Evolutionary conservation across 2,888 invertebrate genomes (phyloP), one percentile per base, ranked within the genome.

Genomic region (Diplazon laetatorius): DNA sequence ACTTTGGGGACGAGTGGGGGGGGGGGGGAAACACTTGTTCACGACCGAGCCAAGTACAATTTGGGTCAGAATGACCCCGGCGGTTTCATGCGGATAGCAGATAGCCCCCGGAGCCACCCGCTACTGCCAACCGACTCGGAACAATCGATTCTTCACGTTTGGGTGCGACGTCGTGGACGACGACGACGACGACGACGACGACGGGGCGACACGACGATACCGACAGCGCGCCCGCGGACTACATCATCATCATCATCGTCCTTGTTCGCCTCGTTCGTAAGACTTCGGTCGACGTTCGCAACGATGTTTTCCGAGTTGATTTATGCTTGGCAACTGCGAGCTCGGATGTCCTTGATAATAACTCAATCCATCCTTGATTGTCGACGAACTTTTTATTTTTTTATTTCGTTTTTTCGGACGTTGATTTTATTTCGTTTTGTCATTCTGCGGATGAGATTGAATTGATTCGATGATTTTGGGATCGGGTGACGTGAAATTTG

Each of bases 1-100:
- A 75, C 68, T 79, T 75, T 79, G 78, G 78, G n/a, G 75, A 79
- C 57, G 75, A 75, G 78, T 55, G 63, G 68, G 78, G 78, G n/a
- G 75, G 75, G 57, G 75, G 72, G 78, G 55, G 63, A 63, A 16
- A 30, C 14, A 70, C 52, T 35, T 20, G 68, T 77, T 52, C 62
- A 44, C 50, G 52, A 62, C 52, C 63, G 78, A 72, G 78, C 80
- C 80, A 78, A 80, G 72, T 72, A 75, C 78, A 80, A 80, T 78
- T 74, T 75, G 80, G 78, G 78, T 80, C 80, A 78, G 74, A 78
- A 76, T 75, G 75, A 80, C 78, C 80, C 78, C 80, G 78, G 66
- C 69, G 63, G 62, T 63, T 73, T 39, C 50, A 50, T n/a, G 48
- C 48, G 46, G 59, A 69, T 46, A 37, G 69, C 25, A 16, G 25